Base-by-base conservation (phyloP, 2,797 vertebrate genomes). In the Sphenodon punctatus region DNA sequence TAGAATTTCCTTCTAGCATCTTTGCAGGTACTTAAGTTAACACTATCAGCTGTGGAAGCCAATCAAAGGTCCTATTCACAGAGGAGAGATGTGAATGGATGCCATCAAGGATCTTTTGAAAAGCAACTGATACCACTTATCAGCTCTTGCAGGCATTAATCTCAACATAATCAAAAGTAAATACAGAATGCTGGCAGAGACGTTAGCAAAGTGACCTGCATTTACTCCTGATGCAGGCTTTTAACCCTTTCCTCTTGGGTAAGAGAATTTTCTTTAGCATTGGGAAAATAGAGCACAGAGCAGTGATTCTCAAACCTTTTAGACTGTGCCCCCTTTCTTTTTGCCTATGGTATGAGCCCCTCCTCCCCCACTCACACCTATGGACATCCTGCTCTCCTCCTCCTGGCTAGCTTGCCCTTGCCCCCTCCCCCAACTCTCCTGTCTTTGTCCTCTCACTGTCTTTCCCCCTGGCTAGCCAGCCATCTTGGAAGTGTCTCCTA, bases 121-220 rank as follows among this genome's bases (percentile, higher is more conserved):
- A 60, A 84, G 51, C 78, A 88, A 81, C 85, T 27, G 88, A 94
- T 90, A 93, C 59, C 60, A 75, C 84, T 92, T 88, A 88, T 88
- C 85, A 92, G 90, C 69, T 89, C 79, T 75, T 76, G 80, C 66
- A 82, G 55, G 72, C 86, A 91, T 89, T 89, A 89, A 85, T 91
- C 87, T 93, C 76, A 78, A 64, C 78, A 75, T 86, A 90, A 90
- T 92, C 82, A 91, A 93, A 91, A 91, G 92, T 83, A 92, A 95
- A 95, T 82, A 92, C 60, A 78, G 55, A 79, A 80, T 30, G 86
- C 49, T 60, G 66, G 42, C 49, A 89, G 85, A 75, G 60, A 85
- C 67, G 53, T 75, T 91, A 51, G 46, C 59, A 38, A 61, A 69
- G 68, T 67, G 53, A 61, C 43, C 41, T 71, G 56, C 41, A 36